Base-by-base conservation (phyloP, 2,113 vertebrate species). In the Tenebrosternarchus preto region DNA sequence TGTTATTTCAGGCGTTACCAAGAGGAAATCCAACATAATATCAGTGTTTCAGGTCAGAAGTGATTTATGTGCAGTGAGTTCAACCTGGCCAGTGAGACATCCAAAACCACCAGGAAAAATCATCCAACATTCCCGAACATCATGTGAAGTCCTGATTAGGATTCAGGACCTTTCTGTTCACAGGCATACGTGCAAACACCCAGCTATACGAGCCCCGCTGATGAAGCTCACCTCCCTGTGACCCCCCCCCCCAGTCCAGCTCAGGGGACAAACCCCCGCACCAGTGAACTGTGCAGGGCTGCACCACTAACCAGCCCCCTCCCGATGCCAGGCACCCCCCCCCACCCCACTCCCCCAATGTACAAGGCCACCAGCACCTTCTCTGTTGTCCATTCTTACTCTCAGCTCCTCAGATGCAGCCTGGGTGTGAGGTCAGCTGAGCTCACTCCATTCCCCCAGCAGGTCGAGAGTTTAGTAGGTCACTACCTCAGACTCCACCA, bases 401-500 rank as follows among this genome's bases (percentile, higher is more conserved):
- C 85, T 27, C 80, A 85, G 86, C 86, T 85, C 80, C 81, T 81
- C 82, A 84, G 86, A 90, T 88, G 86, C 73, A 66, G 73, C 82
- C 74, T 55, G 64, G 39, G 81, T 88, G 89, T 55, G 81, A 86
- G 88, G 89, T 87, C 89, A 91, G 90, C 90, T 92, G 91, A 91
- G 91, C 84, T 86, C 67, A 85, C 89, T 90, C 91, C 88, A 87
- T 88, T 91, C 87, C 85, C 77, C 80, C 83, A 78, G 60, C 78
- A 85, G 91, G 89, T 93, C 91, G 91, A 86, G 85, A 93, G 92
- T 94, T 93, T 93, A 93, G 89, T 92, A 89, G 92, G 92, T 92
- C 92, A 91, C 81, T 80, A 57, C 83, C 19, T 71, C 29, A 64
- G 77, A 73, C 81, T 77, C 82, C 77, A 72, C 82, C 59, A 82